These are phyloP conservation scores for Dufourea novaeangliae DNA, from an alignment of 1,140 invertebrate genomes.

Conservation along the genomic window DNA sequence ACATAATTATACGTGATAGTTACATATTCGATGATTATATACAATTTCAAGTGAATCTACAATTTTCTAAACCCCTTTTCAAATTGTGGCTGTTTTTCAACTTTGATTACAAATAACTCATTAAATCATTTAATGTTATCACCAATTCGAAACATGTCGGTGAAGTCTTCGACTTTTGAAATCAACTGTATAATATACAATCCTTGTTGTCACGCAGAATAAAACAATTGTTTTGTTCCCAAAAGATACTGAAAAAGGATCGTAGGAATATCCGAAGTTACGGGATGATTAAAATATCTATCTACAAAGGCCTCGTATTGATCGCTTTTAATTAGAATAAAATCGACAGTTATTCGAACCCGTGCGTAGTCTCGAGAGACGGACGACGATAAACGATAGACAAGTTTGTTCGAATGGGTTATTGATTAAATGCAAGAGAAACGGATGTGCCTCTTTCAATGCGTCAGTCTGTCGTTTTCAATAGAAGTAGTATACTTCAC, in stretches of 20 bases:
- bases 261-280: conserved; percentile 46
- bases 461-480: conserved; percentile 35
- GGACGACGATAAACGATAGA: conserved; percentile 25
- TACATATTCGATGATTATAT: too few species aligned
- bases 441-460: conserved; percentile 9
- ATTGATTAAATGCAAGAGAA: conserved; percentile 22
- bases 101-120: too few species aligned
- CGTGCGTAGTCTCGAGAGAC: conserved; percentile 18
- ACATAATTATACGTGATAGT: too few species aligned
- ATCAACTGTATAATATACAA: conserved; percentile 29
- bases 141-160: too few species aligned
- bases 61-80: too few species aligned
- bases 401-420: conserved; percentile 19
- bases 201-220: not conserved
- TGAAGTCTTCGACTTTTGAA: not conserved
- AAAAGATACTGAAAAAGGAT: conserved; percentile 3
- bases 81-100: too few species aligned
- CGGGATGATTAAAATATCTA: conserved; percentile 56
- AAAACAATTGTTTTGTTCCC: conserved; percentile 16
- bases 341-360: conserved; percentile 15
- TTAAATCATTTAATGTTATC: too few species aligned
- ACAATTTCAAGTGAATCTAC: too few species aligned
- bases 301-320: conserved; percentile 60
- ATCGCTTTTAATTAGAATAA: conserved; percentile 28
- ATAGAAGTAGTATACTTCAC: conserved; percentile 22